These are phyloP conservation scores for Eilema caniola DNA, from an alignment of 2,888 invertebrate species.

Conservation along the genomic window DNA sequence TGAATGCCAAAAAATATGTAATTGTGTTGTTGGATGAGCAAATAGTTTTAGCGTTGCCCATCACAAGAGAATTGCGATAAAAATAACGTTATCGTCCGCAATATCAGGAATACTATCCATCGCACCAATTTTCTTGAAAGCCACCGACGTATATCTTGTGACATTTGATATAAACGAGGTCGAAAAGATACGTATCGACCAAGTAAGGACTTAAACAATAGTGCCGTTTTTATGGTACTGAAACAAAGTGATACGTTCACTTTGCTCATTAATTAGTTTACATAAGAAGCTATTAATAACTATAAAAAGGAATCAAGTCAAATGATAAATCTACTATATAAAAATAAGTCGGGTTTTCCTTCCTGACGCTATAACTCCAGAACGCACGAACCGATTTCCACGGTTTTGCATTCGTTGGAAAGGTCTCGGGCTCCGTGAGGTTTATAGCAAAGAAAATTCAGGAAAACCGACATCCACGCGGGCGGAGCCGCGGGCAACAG, in stretches of 20 bases:
- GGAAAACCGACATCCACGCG: too few species aligned
- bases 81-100: slow-evolving; percentile 40
- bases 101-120: slow-evolving; percentile 29
- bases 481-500: too few species aligned
- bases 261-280: slow-evolving; percentile 4
- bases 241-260: neutral
- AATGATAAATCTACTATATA: neutral
- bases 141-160: slow-evolving; percentile 40
- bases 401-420: too few species aligned
- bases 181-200: slow-evolving; percentile 37
- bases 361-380: too few species aligned
- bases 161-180: slow-evolving; percentile 52
- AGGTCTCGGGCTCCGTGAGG: too few species aligned
- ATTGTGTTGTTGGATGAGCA: neutral
- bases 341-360: too few species aligned
- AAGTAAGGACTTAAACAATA: slow-evolving; percentile 16
- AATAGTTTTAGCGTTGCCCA: slow-evolving; percentile 38
- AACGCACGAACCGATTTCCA: too few species aligned
- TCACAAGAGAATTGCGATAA: slow-evolving; percentile 37
- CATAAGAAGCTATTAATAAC: neutral
- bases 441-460: too few species aligned
- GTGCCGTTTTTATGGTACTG: slow-evolving; percentile 1
- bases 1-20: neutral
- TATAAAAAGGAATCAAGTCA: neutral
- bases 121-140: slow-evolving; percentile 52